Conservation (phyloP, 2,113 vertebrate genomes). For the Scalopus aquaticus region DNA sequence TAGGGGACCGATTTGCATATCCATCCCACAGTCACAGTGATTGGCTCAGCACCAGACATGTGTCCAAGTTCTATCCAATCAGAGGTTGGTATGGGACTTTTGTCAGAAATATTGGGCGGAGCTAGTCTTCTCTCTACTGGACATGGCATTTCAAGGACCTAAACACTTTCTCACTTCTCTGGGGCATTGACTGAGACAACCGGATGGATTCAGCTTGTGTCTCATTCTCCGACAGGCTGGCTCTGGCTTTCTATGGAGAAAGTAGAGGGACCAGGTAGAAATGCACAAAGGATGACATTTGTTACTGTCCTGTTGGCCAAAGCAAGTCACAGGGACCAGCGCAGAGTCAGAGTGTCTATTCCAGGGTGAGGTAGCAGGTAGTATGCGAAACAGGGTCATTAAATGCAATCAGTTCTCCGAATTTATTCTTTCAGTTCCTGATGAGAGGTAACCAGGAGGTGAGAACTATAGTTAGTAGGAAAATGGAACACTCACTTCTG, state of each 20-base stretch:
- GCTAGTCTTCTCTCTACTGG: neutral
- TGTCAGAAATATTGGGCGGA: neutral
- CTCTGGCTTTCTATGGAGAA: neutral
- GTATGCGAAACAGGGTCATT: neutral
- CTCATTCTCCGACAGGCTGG: neutral
- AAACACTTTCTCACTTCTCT: neutral
- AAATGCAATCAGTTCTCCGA: neutral
- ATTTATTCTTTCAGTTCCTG: neutral
- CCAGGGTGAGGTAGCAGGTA: neutral
- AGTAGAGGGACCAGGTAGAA: neutral
- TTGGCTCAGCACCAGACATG: neutral
- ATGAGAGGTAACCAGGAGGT: neutral
- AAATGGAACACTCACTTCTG: neutral
- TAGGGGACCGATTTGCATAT: neutral
- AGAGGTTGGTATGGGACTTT: neutral
- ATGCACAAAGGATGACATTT: neutral
- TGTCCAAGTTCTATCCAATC: conserved; percentile 24
- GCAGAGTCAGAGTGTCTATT: neutral
- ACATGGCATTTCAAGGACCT: neutral
- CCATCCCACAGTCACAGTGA: neutral
- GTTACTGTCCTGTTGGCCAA: no score
- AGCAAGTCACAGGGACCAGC: neutral
- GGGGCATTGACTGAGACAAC: neutral
- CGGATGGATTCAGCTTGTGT: neutral
- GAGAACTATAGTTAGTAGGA: no score